Evolutionary conservation across 2,888 invertebrate species (phyloP).

Genomic region (Hypomecis atomaria): DNA sequence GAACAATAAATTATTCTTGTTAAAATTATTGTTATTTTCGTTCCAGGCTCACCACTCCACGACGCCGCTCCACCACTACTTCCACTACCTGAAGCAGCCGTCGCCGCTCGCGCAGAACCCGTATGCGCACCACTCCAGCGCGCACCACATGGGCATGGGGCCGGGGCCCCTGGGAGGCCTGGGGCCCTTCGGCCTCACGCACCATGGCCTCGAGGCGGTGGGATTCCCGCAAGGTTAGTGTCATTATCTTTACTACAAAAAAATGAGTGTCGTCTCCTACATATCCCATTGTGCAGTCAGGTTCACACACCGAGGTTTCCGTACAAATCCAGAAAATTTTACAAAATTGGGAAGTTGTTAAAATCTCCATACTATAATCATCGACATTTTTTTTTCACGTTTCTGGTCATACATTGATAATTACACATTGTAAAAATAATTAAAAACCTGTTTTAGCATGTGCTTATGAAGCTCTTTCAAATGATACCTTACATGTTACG

Average conservation of each 20-base stretch:
- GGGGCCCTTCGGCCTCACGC: conserved; percentile 79
- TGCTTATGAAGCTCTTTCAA: too few species aligned
- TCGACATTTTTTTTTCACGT: too few species aligned
- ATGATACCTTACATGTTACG: too few species aligned
- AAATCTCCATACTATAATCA: too few species aligned
- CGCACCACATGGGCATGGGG: conserved; percentile 84
- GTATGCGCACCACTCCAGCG: conserved; percentile 76
- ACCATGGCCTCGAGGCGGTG: conserved; percentile 79
- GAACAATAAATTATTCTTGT: too few species aligned
- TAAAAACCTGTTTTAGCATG: too few species aligned
- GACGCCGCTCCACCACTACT: conserved; percentile 83
- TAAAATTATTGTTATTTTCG: too few species aligned
- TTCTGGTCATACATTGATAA: too few species aligned
- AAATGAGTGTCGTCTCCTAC: neutral
- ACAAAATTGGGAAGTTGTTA: too few species aligned
- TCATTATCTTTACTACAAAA: neutral
- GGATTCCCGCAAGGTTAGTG: conserved; percentile 81
- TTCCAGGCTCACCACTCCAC: conserved; percentile 80
- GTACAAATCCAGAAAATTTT: too few species aligned
- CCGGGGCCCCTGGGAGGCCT: conserved; percentile 79
- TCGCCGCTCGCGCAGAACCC: conserved; percentile 80
- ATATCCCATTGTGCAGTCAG: neutral
- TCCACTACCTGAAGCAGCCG: conserved; percentile 85
- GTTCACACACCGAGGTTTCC: too few species aligned
- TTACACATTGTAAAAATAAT: too few species aligned